phyloP scores from a whole-genome alignment of 2,888 invertebrate genomes.

The Monoplex corrugatus region DNA sequence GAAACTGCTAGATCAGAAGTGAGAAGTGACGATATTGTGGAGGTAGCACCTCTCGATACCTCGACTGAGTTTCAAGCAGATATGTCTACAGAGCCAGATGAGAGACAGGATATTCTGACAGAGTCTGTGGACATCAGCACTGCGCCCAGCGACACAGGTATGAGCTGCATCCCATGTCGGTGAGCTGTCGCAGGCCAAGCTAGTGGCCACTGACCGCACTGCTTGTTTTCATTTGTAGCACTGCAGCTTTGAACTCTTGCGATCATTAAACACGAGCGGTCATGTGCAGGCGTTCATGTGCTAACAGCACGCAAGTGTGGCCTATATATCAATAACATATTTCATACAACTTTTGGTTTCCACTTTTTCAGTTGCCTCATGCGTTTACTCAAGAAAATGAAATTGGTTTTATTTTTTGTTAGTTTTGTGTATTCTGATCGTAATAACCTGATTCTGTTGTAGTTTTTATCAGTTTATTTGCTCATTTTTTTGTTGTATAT shows the following conservation, averaged over 20 bases:
- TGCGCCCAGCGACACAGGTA: conserved; percentile 33
- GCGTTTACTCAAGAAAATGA: not conserved
- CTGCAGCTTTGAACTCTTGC: conserved; percentile 23
- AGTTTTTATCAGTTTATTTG: not conserved
- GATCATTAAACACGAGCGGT: not conserved
- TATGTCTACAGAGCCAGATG: conserved; percentile 22
- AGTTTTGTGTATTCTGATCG: not conserved
- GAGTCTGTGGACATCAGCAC: conserved; percentile 40
- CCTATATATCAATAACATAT: not conserved
- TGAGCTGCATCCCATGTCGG: conserved; percentile 36
- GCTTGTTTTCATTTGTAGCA: conserved; percentile 35
- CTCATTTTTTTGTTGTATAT: not conserved
- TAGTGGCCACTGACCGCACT: conserved; percentile 36
- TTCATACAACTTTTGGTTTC: not conserved
- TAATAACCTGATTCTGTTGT: not conserved
- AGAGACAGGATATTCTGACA: conserved; percentile 55
- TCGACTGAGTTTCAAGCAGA: conserved; percentile 40
- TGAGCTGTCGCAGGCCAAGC: not conserved
- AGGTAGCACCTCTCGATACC: conserved; percentile 10
- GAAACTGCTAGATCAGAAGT: conserved; percentile 36
- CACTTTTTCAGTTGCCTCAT: conserved; percentile 14
- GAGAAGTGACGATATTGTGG: conserved; percentile 48
- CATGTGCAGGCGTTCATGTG: conserved; percentile 13
- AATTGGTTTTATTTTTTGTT: not conserved
- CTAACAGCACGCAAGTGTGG: not conserved